phyloP scores from a whole-genome alignment of 2,888 invertebrate genomes.

The Trissolcus japonicus region DNA sequence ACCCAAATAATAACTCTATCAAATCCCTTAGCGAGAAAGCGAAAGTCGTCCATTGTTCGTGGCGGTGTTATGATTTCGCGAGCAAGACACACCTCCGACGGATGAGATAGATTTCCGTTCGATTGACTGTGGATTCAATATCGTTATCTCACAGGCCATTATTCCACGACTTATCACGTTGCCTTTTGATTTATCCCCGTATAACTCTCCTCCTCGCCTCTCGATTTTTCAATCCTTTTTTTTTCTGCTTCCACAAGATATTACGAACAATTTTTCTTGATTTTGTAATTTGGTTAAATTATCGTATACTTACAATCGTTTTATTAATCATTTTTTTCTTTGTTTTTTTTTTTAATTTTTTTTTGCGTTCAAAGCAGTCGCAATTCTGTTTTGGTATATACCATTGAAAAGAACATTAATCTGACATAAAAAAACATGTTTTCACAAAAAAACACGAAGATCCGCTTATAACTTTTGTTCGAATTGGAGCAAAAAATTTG shows the following conservation, averaged over 20 bases:
- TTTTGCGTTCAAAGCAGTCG: no score
- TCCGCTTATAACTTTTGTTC: no score
- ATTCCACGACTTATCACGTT: slow-evolving; percentile 65
- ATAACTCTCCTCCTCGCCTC: slow-evolving; percentile 45
- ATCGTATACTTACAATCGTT: no score
- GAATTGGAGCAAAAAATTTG: no score
- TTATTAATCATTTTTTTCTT: no score
- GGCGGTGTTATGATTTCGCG: slow-evolving; percentile 28
- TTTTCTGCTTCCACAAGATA: slow-evolving; percentile 7
- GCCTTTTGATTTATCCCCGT: slow-evolving; percentile 63
- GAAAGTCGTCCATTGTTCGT: slow-evolving; percentile 24
- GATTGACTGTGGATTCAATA: slow-evolving; percentile 57
- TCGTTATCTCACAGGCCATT: slow-evolving; percentile 65
- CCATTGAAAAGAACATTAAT: no score
- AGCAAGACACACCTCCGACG: slow-evolving; percentile 27
- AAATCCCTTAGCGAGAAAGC: slow-evolving; percentile 18
- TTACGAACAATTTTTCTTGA: background rate
- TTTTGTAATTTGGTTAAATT: slow-evolving; percentile 16
- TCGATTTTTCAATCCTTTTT: slow-evolving; percentile 44
- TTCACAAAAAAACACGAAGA: no score
- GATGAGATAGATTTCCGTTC: slow-evolving; percentile 53
- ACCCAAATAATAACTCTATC: slow-evolving; percentile 35
- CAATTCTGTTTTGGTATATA: no score
- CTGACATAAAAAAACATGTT: no score
- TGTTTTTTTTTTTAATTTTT: no score